Conservation (phyloP, 2,113 vertebrate species). For the Microtus montanus region DNA sequence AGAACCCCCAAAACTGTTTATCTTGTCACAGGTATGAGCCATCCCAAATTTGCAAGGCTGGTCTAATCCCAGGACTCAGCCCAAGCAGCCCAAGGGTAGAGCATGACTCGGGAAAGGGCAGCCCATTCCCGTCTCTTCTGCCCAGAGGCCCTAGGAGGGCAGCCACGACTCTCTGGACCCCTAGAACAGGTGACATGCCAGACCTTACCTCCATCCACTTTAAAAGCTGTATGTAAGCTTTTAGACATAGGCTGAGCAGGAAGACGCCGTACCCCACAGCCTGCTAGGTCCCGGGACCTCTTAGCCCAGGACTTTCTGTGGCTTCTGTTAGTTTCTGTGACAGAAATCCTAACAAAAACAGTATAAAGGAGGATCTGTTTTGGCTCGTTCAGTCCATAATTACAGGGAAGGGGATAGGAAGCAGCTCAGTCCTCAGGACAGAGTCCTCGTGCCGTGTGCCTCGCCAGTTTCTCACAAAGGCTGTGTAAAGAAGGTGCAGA, state of each 20-base stretch:
- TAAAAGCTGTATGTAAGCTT: background rate
- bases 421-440: background rate
- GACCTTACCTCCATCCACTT: background rate
- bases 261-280: background rate
- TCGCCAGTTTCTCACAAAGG: background rate
- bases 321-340: background rate
- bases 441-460: background rate
- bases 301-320: background rate
- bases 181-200: background rate
- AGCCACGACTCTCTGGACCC: background rate
- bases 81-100: background rate
- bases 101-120: background rate
- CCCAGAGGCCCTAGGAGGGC: background rate
- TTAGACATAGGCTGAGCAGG: background rate
- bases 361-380: background rate
- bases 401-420: background rate
- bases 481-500: background rate
- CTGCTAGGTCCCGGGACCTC: background rate
- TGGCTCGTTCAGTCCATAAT: background rate
- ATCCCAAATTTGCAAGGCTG: background rate
- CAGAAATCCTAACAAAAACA: background rate
- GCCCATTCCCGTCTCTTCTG: background rate
- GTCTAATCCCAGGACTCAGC: background rate
- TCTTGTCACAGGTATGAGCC: background rate
- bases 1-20: background rate